Evolutionary conservation across 2,797 vertebrate genomes (phyloP), one percentile per base, ranked within the genome.

Genomic region (Myotis pilosus): DNA sequence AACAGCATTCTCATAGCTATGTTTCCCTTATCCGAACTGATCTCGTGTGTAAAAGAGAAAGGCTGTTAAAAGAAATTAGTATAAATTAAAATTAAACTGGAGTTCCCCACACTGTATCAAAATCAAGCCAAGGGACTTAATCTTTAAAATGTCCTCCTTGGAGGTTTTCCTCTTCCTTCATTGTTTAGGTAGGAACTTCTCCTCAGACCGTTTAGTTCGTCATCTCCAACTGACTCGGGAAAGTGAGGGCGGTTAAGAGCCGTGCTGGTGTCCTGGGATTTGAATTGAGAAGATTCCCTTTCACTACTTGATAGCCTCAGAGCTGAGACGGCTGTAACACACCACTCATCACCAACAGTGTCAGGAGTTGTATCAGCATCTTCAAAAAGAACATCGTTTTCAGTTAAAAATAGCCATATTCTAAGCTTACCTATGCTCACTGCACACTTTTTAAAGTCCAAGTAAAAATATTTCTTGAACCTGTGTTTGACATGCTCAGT

Each of bases 351-450:
- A 90, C 94, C 62, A 33, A 74, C 55, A 84, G 89, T 86, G 91
- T 96, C 89, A 96, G 78, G 44, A 72, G 30, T 86, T 94, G 53
- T 82, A 89, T 53, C 71, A 96, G 83, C 62, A 76, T 92, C 95
- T 94, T 97, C 33, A 93, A 90, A 95, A 10, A 51, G 44, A 79
- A 94, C 71, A 60, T 51, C 53, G 13, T 93, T 96, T 97, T 89
- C 93, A 66, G 96, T 93, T 97, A 95, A 97, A 97, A 97, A 89
- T 90, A 96, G 97, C 89, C 92, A 96, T 96, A 87, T 97, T 98
- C 79, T 91, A 97, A 97, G 96, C 75, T 96, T 94, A 95, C 92
- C 82, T 94, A 23, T 71, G 57, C 78, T 93, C 92, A 94, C 82
- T 41, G 66, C 44, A 74, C 44, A 68, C 71, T 91, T 94, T 84